Evolutionary conservation across 2,113 vertebrate species (phyloP), one percentile per base, ranked within the genome.

Genomic region (Pardalotus punctatus): DNA sequence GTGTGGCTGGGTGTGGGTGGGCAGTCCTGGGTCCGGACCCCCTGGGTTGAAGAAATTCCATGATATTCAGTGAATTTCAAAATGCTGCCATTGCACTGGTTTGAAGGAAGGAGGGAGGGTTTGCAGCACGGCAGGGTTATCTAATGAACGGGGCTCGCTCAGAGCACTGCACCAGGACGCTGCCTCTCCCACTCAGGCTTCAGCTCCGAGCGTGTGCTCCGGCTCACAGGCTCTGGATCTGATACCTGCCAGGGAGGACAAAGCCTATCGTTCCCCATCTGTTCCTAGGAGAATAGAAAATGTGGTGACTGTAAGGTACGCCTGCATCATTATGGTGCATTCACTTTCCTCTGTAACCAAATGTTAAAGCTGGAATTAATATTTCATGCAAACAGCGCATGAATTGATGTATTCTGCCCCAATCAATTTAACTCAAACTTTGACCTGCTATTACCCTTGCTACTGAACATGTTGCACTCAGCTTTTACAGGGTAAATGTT

Each of bases 381-480:
- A 96, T 95, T 96, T 94, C 57, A 96, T 95, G 85, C 40, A 38
- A 90, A 81, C 56, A 60, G 88, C 51, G 12, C 6, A 2, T 0
- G 0, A 73, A 78, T 83, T 36, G 48, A 65, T 88, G 72, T 64
- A 4, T 96, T 92, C 74, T 92, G 88, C 72, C 88, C 81, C 60
- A 22, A 29, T 90, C 85, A 66, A 95, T 94, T 86, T 92, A 81
- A 56, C 67, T 95, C 87, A 94, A 90, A 83, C 81, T 93, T 93
- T 90, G 94, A 95, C 93, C 93, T 90, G 92, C 45, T 81, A 86
- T 88, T 92, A 61, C 86, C 67, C 67, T 90, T 43, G 7, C 51
- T 78, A 29, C 76, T 0, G 0, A 51, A 38, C 31, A 3, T 5
- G n/a, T 54, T 64, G 64, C 64, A 4, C 53, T 66, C 84, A 14